Evolutionary conservation across 2,888 invertebrate species (phyloP), one percentile per base, ranked within the genome.

Genomic region (Zele albiditarsus): DNA sequence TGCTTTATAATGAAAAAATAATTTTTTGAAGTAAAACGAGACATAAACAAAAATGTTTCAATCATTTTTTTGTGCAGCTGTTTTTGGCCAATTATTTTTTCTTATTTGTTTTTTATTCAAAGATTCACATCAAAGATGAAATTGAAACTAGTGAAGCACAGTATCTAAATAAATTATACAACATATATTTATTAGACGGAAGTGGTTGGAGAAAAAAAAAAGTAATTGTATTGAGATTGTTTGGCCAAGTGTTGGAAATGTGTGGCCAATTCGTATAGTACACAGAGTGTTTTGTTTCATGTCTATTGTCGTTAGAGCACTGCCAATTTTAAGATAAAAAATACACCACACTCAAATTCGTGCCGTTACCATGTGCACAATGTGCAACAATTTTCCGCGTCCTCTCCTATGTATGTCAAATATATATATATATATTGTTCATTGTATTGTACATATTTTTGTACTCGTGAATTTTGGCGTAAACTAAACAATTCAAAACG

Each of bases 351-450:
- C 20, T 28, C 57, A 38, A 58, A 58, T 38, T 69, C 57, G 69
- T 69, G 69, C 69, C 69, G 69, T 69, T 57, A 58, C 58, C 69
- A 69, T 31, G 69, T 53, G n/a, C 69, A 57, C 69, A 69, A 69
- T 38, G 58, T 33, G 28, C 27, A 58, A 58, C 58, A 25, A 69
- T 57, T 38, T 69, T 69, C 57, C 57, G 53, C 53, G 20, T 53
- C 20, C 53, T 53, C 60, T 16, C 60, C 14, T 27, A 28, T 27
- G 60, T 27, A 28, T 38, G 57, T 14, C 69, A 23, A 69, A 53
- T 53, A 53, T 23, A 53, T 53, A 53, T n/a, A 53, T n/a, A 53
- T 38, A 12, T 38, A 66, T 38, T 66, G n/a, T 46, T 5, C 25
- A 23, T 46, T 42, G 16, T 31, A 49, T 27, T 27, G 28, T 49